A percentile compares a stretch with the other conserved stretches of the same genome.
phyloP scores from a whole-genome alignment of 2,888 invertebrate genomes.

The Plagiodera versicolora region DNA sequence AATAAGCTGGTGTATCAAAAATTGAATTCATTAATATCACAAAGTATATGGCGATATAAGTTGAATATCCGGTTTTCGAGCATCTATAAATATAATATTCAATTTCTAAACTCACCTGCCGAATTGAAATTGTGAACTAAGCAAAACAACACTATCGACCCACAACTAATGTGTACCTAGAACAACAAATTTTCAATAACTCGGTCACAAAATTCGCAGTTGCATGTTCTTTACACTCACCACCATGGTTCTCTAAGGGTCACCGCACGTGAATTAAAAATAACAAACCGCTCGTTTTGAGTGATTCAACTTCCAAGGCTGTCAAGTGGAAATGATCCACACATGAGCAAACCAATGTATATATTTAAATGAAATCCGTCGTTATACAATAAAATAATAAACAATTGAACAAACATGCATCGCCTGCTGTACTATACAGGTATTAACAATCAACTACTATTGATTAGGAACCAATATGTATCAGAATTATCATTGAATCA shows the following conservation, averaged over 20 bases:
- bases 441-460: no score
- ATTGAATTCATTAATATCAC: no score
- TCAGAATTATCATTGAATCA: no score
- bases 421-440: conserved; percentile 16
- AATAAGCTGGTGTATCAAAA: no score
- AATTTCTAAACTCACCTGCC: conserved; percentile 14
- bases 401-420: conserved; percentile 23
- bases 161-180: conserved; percentile 13
- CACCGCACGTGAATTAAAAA: conserved; percentile 23
- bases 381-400: conserved; percentile 27
- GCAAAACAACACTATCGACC: conserved; percentile 17
- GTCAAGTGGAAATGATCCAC: conserved; percentile 39
- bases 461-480: no score
- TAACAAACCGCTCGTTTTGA: conserved; percentile 27
- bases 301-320: conserved; percentile 42
- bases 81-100: not conserved
- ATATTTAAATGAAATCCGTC: conserved; percentile 31
- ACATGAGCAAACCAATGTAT: conserved; percentile 38
- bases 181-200: conserved; percentile 8
- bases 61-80: not conserved
- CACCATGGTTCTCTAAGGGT: conserved; percentile 25
- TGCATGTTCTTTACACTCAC: conserved; percentile 17
- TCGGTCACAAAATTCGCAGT: conserved; percentile 10
- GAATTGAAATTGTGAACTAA: conserved; percentile 16
- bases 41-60: not conserved